phyloP scores from a whole-genome alignment of 1,140 invertebrate species.

The Achroia grisella region DNA sequence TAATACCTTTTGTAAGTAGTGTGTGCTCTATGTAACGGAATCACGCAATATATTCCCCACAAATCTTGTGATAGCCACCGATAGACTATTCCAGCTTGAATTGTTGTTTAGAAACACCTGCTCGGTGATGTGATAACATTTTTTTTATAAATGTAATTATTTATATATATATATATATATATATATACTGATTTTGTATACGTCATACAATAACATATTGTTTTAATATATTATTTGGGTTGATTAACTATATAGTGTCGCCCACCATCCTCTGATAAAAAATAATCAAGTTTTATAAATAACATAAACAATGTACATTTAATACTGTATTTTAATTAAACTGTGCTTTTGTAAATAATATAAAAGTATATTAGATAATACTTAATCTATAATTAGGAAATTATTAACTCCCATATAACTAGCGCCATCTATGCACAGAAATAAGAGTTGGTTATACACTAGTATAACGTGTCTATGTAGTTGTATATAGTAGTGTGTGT shows the following conservation, averaged over 20 bases:
- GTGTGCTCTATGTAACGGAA: background rate
- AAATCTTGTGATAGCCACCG: slow-evolving; percentile 5
- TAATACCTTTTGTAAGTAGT: background rate
- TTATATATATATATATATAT: no score
- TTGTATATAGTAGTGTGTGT: slow-evolving; percentile 9
- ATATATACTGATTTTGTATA: no score
- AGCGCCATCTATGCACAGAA: slow-evolving; percentile 24
- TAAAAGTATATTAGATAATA: slow-evolving; percentile 2
- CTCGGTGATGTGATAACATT: background rate
- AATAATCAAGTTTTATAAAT: no score
- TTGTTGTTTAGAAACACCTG: slow-evolving; percentile 1
- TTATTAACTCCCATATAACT: background rate
- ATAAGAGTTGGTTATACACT: background rate
- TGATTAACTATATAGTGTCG: no score
- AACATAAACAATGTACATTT: no score
- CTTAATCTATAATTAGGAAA: background rate
- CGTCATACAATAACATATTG: no score
- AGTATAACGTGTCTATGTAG: background rate
- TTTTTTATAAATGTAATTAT: no score
- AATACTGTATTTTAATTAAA: no score
- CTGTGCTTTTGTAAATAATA: no score
- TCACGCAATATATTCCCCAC: slow-evolving; percentile 5
- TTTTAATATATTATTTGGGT: no score
- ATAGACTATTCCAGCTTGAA: slow-evolving; percentile 2
- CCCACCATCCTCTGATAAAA: no score